Evolutionary conservation across 2,113 vertebrate genomes (phyloP).

Genomic region (Hystrix cristata): DNA sequence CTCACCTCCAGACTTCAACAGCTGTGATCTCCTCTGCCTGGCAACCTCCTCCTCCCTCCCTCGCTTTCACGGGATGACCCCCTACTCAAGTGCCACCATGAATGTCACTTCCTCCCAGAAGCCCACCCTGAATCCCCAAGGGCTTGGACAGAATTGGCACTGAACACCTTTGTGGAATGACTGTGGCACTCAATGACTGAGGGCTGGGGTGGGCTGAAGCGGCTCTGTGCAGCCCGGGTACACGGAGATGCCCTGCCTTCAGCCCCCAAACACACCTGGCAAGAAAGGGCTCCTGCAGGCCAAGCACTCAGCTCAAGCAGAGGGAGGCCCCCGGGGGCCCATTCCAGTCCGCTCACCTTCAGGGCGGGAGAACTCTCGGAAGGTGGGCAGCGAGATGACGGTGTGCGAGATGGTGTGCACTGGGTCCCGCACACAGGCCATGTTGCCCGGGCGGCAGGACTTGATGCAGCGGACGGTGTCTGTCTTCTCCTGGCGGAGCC

Average conservation of each 20-base stretch:
- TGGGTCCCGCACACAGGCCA: conserved; percentile 92
- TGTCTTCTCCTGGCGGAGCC: conserved; percentile 89
- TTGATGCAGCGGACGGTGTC: conserved; percentile 96
- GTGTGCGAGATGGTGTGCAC: conserved; percentile 96
- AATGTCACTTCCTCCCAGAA: background rate
- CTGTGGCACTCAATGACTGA: background rate
- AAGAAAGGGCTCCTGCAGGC: background rate
- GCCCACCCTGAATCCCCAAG: background rate
- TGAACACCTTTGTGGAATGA: accelerated
- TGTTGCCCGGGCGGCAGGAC: conserved; percentile 92
- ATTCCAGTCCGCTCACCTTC: conserved; percentile 90
- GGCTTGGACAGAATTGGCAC: background rate
- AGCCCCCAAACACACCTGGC: background rate
- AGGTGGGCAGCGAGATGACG: conserved; percentile 96
- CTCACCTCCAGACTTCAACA: background rate
- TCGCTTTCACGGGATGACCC: background rate
- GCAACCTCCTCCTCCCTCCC: background rate
- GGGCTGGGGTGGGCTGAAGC: accelerated
- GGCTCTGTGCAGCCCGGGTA: accelerated
- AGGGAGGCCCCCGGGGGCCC: background rate
- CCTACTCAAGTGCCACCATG: background rate
- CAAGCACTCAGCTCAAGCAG: background rate
- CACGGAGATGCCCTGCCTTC: accelerated
- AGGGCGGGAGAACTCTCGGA: conserved; percentile 94
- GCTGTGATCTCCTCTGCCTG: background rate